phyloP scores from a whole-genome alignment of 2,888 invertebrate genomes.

The Thymelicus lineola region DNA sequence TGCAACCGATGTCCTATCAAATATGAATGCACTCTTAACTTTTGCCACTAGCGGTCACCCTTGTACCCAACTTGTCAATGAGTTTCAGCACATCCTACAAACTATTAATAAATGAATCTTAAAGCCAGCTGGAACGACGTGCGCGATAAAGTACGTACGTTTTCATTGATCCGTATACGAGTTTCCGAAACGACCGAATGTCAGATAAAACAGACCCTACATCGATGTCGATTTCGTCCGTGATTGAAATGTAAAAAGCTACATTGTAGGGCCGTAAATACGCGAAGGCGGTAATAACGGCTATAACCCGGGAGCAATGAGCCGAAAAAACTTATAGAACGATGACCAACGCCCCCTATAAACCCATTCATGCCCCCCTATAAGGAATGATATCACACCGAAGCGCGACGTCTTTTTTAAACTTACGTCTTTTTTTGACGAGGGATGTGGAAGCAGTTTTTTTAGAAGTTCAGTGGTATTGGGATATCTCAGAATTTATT shows the following conservation, averaged over 20 bases:
- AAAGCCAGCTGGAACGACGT: background rate
- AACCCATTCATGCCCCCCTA: slow-evolving; percentile 47
- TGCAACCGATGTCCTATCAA: too few relatives aligned
- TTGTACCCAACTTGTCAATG: too few relatives aligned
- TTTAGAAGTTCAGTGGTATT: background rate
- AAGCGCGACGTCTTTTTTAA: background rate
- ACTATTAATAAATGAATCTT: background rate
- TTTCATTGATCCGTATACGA: slow-evolving; percentile 26
- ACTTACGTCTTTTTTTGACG: background rate
- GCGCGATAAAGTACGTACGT: slow-evolving; percentile 24
- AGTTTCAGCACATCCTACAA: too few relatives aligned
- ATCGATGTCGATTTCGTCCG: slow-evolving; percentile 41
- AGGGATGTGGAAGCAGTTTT: too few relatives aligned
- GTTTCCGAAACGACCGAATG: slow-evolving; percentile 16
- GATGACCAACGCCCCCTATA: slow-evolving; percentile 53
- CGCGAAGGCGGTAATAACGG: slow-evolving; percentile 73
- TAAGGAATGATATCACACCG: slow-evolving; percentile 45
- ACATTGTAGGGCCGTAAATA: slow-evolving; percentile 69
- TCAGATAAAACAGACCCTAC: slow-evolving; percentile 22
- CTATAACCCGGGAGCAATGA: slow-evolving; percentile 77
- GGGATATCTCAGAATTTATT: background rate
- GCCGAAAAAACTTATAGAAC: slow-evolving; percentile 69
- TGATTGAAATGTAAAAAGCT: slow-evolving; percentile 76
- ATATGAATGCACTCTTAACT: too few relatives aligned
- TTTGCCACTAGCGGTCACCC: too few relatives aligned